phyloP scores from a whole-genome alignment of 2,113 vertebrate genomes.

The Diphyllodes magnificus region DNA sequence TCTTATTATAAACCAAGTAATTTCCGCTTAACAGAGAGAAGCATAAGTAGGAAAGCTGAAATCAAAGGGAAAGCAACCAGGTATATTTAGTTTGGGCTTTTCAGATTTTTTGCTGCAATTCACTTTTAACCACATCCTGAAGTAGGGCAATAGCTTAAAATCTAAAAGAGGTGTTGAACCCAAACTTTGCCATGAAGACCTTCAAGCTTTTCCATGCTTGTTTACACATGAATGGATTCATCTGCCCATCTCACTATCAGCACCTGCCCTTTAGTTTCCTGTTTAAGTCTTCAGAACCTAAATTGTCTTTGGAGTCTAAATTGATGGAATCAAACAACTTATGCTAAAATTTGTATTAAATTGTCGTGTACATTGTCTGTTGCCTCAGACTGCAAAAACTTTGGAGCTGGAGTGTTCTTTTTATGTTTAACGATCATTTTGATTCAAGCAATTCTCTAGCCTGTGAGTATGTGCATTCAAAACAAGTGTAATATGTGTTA shows the following conservation, averaged over 20 bases:
- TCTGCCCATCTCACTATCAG: not conserved
- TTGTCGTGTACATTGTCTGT: not conserved
- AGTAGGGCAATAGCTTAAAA: not conserved
- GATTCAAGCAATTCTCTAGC: not conserved
- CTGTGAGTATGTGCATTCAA: not conserved
- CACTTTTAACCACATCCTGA: not conserved
- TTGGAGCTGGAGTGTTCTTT: not conserved
- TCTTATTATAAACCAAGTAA: not conserved
- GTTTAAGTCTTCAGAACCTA: not conserved
- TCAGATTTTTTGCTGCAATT: not conserved
- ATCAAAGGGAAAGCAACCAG: not conserved
- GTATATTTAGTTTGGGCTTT: not conserved
- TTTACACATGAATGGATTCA: accelerated
- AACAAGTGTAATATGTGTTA: not conserved
- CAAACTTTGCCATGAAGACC: not conserved
- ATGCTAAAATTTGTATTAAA: not conserved
- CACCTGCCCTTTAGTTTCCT: not conserved
- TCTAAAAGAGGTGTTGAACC: not conserved
- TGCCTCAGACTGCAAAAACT: not conserved
- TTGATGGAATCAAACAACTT: not conserved
- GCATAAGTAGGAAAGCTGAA: not conserved
- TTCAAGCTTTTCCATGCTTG: not conserved
- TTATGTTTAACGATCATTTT: not conserved
- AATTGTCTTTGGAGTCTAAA: not conserved
- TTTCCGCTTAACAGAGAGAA: not conserved